A percentile compares a stretch with the other conserved stretches of the same genome.
These are phyloP conservation scores for Microctenopoma stevenorrisi DNA, from an alignment of 2,797 vertebrate genomes.

Conservation along the genomic window DNA sequence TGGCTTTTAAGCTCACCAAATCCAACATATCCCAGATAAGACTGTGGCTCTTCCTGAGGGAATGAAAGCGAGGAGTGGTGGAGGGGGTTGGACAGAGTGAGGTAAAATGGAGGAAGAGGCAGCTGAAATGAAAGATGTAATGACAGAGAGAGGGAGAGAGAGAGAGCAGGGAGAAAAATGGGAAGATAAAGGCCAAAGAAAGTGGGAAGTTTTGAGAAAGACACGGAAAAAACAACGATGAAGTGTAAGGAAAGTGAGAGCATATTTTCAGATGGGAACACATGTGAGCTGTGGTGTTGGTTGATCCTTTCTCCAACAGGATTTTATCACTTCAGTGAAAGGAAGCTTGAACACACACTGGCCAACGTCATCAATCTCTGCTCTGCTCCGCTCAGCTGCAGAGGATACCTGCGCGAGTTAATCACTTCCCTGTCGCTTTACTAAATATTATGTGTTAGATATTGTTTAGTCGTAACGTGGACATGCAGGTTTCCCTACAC, in stretches of 20 bases:
- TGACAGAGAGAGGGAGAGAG: conserved; percentile 2
- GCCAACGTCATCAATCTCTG: conserved; percentile 55
- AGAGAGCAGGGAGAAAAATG: conserved; percentile 10
- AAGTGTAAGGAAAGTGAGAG: conserved; percentile 31
- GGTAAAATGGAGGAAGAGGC: conserved; percentile 54
- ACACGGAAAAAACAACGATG: conserved; percentile 15
- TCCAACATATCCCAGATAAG: conserved; percentile 81
- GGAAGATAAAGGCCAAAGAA: conserved; percentile 29
- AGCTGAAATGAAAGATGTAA: conserved; percentile 42
- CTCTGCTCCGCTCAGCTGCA: conserved; percentile 21
- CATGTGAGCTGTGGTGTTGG: conserved; percentile 55
- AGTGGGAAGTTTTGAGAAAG: neutral
- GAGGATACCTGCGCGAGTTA: conserved; percentile 20
- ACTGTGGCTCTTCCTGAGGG: conserved; percentile 70
- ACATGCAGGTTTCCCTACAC: neutral
- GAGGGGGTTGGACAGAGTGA: conserved; percentile 58
- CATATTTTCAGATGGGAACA: conserved; percentile 53
- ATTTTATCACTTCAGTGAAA: conserved; percentile 77
- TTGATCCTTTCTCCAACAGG: conserved; percentile 55
- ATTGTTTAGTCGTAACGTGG: conserved; percentile 10
- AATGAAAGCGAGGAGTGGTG: conserved; percentile 52
- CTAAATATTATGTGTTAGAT: conserved; percentile 4
- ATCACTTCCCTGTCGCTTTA: neutral
- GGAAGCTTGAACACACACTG: conserved; percentile 63
- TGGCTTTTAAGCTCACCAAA: conserved; percentile 81